Conservation (phyloP, 1,140 invertebrate species). For the Achroia grisella region DNA sequence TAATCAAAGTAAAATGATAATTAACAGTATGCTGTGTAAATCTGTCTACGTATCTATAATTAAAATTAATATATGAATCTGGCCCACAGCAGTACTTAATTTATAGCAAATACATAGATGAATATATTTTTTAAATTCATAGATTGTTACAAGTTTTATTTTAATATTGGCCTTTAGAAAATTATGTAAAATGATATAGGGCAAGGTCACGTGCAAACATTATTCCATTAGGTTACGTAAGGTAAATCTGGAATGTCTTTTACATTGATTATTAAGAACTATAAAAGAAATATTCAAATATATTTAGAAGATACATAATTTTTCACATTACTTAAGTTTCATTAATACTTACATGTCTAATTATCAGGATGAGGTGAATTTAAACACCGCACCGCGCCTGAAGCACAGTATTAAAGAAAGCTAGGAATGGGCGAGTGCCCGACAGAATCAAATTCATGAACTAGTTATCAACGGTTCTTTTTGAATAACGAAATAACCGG, state of each 20-base stretch:
- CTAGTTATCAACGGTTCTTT: too few relatives aligned
- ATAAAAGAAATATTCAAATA: conserved; percentile 1
- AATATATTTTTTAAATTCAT: too few relatives aligned
- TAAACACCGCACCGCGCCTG: conserved; percentile 61
- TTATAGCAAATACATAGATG: too few relatives aligned
- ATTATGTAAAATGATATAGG: conserved; percentile 12
- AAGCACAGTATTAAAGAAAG: conserved; percentile 68
- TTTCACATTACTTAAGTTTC: background rate
- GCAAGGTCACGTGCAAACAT: conserved; percentile 69
- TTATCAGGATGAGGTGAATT: conserved; percentile 53
- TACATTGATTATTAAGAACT: conserved; percentile 2
- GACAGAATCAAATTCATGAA: background rate
- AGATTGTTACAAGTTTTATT: too few relatives aligned
- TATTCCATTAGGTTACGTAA: conserved; percentile 69
- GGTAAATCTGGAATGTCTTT: conserved; percentile 21
- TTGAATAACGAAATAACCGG: too few relatives aligned
- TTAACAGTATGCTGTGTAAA: too few relatives aligned
- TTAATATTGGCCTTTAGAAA: conserved; percentile 9
- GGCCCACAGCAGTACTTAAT: too few relatives aligned
- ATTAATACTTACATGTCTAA: conserved; percentile 60
- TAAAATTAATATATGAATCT: too few relatives aligned
- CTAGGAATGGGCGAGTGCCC: conserved; percentile 5
- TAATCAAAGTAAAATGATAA: too few relatives aligned
- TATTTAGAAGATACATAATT: background rate
- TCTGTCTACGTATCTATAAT: too few relatives aligned